phyloP scores from a whole-genome alignment of 2,888 invertebrate species.

The Latrodectus elegans region DNA sequence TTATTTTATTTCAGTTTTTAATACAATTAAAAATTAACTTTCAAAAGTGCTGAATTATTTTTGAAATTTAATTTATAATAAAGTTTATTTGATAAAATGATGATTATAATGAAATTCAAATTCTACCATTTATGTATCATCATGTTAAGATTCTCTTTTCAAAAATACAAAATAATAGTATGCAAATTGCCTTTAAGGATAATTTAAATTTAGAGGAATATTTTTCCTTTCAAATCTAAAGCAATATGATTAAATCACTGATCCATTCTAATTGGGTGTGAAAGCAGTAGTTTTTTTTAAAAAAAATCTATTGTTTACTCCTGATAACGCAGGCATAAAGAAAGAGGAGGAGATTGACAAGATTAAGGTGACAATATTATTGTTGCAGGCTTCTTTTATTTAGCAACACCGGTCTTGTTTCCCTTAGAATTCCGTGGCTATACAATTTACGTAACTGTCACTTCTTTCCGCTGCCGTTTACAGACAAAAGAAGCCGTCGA shows the following conservation, averaged over 20 bases:
- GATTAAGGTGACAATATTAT: constrained; percentile 2
- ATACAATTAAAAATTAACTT: too few relatives aligned
- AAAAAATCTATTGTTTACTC: neutral
- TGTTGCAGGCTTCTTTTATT: neutral
- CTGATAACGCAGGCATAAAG: neutral
- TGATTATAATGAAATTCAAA: too few relatives aligned
- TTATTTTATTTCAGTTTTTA: too few relatives aligned
- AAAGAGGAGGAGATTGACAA: neutral
- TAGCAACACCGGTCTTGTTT: neutral
- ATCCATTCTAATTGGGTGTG: neutral
- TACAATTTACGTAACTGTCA: constrained; percentile 1
- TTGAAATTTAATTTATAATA: too few relatives aligned
- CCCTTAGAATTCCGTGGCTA: neutral
- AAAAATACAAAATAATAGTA: too few relatives aligned
- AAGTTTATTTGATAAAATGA: too few relatives aligned
- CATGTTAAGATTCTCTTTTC: too few relatives aligned
- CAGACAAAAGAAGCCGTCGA: constrained; percentile 5
- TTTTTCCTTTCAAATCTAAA: neutral
- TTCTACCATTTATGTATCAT: too few relatives aligned
- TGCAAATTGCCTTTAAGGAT: too few relatives aligned
- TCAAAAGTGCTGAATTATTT: too few relatives aligned
- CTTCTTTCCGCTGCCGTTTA: neutral
- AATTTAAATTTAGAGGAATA: too few relatives aligned
- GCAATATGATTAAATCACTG: neutral
- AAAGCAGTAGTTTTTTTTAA: neutral